These are phyloP conservation scores for Gorsachius goisagi DNA, from an alignment of 2,113 vertebrate species.

Conservation along the genomic window DNA sequence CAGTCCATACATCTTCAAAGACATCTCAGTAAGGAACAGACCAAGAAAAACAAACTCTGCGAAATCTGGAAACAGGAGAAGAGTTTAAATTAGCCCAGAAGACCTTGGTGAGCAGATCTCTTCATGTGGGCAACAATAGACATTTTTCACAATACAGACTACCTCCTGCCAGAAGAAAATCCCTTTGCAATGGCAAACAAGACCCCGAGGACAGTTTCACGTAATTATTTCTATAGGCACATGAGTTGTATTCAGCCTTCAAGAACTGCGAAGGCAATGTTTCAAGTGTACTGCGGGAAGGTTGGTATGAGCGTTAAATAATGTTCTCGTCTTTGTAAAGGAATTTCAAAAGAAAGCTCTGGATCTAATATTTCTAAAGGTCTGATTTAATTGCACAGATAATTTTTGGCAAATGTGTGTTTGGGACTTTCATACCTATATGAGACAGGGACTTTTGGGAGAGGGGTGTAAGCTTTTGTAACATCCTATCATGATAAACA, in stretches of 20 bases:
- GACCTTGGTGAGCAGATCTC: not conserved
- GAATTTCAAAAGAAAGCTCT: not conserved
- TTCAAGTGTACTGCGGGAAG: not conserved
- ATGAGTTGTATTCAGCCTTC: not conserved
- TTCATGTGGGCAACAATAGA: not conserved
- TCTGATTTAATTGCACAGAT: not conserved
- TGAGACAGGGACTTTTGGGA: not conserved
- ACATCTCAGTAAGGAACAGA: slow-evolving; percentile 96
- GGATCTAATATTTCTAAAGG: not conserved
- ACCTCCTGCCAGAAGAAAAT: not conserved
- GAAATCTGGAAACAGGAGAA: slow-evolving; percentile 80
- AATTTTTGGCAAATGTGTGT: not conserved
- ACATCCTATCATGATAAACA: slow-evolving; percentile 31
- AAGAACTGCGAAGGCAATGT: not conserved
- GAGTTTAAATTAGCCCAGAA: not conserved
- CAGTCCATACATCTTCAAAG: slow-evolving; percentile 95
- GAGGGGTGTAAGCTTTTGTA: not conserved
- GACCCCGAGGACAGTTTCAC: not conserved
- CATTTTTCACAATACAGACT: not conserved
- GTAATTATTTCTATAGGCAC: not conserved
- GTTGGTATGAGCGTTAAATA: not conserved
- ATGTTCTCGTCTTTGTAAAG: not conserved
- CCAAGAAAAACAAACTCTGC: slow-evolving; percentile 97
- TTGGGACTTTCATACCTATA: not conserved
- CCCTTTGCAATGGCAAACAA: not conserved